phyloP scores from a whole-genome alignment of 2,888 invertebrate species.

The Drosophila nr. fundita region DNA sequence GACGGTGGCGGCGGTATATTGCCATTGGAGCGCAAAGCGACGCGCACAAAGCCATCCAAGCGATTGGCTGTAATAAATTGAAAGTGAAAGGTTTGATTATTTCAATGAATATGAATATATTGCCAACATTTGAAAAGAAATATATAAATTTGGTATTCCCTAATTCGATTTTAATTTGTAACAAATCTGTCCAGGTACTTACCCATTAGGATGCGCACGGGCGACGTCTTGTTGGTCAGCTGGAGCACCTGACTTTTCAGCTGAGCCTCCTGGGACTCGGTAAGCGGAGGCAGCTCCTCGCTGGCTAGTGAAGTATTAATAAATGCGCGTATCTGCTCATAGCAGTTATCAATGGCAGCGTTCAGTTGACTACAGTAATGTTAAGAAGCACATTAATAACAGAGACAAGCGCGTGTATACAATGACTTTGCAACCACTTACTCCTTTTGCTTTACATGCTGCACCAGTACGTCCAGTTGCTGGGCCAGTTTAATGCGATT shows the following conservation, averaged over 20 bases:
- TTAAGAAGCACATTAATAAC: background rate
- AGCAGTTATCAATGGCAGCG: slow-evolving; percentile 80
- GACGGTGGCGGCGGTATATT: slow-evolving; percentile 75
- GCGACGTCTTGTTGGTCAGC: slow-evolving; percentile 75
- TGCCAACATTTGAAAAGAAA: background rate
- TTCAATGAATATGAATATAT: background rate
- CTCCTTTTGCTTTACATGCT: slow-evolving; percentile 80
- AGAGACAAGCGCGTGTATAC: background rate
- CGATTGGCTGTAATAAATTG: slow-evolving; percentile 78
- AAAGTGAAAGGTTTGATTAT: background rate
- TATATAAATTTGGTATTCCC: background rate
- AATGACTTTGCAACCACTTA: slow-evolving; percentile 46
- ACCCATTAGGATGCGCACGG: slow-evolving; percentile 83
- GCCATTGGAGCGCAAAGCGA: slow-evolving; percentile 72
- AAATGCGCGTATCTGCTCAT: slow-evolving; percentile 82
- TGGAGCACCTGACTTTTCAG: slow-evolving; percentile 82
- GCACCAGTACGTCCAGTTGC: slow-evolving; percentile 82
- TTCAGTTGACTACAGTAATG: slow-evolving; percentile 61
- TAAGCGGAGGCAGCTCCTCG: slow-evolving; percentile 72
- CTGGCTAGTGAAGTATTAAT: slow-evolving; percentile 76
- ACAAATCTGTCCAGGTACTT: slow-evolving; percentile 19
- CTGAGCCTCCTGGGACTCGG: slow-evolving; percentile 68
- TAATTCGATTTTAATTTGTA: background rate
- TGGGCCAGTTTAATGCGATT: slow-evolving; percentile 80
- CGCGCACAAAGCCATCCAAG: slow-evolving; percentile 81